A percentile compares a stretch with the other conserved stretches of the same genome.
These are phyloP conservation scores for Sphenopsis melanotis DNA, from an alignment of 2,797 vertebrate species.

Conservation along the genomic window DNA sequence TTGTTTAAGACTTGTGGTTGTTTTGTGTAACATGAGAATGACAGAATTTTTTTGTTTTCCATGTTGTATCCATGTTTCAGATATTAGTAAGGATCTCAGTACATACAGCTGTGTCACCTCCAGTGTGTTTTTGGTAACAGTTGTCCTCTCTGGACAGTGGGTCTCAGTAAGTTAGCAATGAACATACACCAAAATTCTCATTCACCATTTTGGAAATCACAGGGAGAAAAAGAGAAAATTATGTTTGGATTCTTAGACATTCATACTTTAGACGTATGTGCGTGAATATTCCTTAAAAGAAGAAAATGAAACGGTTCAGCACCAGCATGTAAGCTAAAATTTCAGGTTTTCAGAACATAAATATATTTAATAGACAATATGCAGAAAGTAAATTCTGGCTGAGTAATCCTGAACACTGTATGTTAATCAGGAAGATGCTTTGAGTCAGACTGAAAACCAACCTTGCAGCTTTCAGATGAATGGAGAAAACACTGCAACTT, in stretches of 20 bases:
- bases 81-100: not conserved
- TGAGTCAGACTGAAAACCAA: not conserved
- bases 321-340: not conserved
- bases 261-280: not conserved
- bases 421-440: not conserved
- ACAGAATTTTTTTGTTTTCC: not conserved
- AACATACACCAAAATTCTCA: not conserved
- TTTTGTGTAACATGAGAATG: not conserved
- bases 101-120: accelerated
- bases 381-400: not conserved
- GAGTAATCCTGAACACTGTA: not conserved
- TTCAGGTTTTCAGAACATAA: not conserved
- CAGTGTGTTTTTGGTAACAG: not conserved
- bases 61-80: not conserved
- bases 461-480: not conserved
- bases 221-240: not conserved
- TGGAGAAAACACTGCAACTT: not conserved
- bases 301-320: not conserved
- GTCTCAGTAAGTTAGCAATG: not conserved
- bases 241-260: not conserved
- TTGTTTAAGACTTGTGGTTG: not conserved
- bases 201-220: not conserved
- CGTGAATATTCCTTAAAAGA: not conserved
- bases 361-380: not conserved
- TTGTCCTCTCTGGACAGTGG: not conserved